phyloP scores from a whole-genome alignment of 1,140 invertebrate species.

The Drosophila nebulosa region DNA sequence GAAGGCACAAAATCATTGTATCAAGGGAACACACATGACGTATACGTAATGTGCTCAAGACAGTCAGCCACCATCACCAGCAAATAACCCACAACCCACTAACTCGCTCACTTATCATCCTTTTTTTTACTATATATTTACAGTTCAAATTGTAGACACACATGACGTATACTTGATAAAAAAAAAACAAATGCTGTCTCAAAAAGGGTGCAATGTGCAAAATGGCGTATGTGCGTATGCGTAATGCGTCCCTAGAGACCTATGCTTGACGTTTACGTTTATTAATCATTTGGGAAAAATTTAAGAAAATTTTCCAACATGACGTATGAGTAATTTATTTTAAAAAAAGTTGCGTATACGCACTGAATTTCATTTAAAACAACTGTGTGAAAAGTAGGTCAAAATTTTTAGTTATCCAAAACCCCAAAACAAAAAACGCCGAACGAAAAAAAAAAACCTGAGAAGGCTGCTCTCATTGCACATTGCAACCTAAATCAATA shows the following conservation, averaged over 20 bases:
- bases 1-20: neutral
- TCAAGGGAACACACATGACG: conserved; percentile 9
- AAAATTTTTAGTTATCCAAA: neutral
- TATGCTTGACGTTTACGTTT: too few species aligned
- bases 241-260: neutral
- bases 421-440: too few species aligned
- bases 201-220: neutral
- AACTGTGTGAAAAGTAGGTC: neutral
- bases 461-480: conserved; percentile 1
- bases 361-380: neutral
- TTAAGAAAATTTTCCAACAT: neutral
- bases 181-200: neutral
- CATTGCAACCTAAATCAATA: neutral
- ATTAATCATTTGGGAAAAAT: too few species aligned
- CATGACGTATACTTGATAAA: neutral
- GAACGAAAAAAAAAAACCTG: neutral
- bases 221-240: conserved; percentile 12
- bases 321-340: neutral
- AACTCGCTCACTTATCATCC: neutral
- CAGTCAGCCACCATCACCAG: neutral
- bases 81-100: neutral
- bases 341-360: neutral
- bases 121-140: neutral
- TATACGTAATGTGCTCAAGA: neutral
- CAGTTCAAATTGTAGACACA: neutral